Conservation (phyloP, 92 coral and sea anemone species). For the Epizoanthus fatuus region DNA sequence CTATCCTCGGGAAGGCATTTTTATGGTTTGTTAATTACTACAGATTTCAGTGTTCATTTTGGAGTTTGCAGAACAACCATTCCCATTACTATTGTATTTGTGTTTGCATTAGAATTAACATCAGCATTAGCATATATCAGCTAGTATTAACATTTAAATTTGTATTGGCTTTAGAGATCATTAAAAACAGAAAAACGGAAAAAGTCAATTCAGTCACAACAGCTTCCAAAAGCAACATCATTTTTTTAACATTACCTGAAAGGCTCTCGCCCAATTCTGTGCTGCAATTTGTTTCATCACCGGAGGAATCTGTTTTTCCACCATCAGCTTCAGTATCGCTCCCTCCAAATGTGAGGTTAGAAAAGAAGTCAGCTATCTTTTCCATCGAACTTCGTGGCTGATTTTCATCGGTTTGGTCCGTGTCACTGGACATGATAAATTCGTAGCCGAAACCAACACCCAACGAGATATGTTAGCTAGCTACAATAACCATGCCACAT, state of each 20-base stretch:
- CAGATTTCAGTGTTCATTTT: no score
- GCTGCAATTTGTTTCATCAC: background rate
- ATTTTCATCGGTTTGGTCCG: conserved; percentile 15
- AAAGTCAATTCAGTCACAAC: background rate
- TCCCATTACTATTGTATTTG: no score
- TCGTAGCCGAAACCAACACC: background rate
- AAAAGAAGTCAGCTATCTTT: conserved; percentile 37
- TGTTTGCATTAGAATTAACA: no score
- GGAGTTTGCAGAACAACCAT: no score
- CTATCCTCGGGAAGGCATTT: no score
- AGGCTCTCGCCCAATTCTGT: background rate
- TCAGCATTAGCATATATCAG: no score
- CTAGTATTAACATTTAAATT: no score
- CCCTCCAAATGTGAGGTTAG: conserved; percentile 37
- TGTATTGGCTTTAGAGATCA: no score
- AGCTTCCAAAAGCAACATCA: background rate
- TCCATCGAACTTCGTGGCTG: conserved; percentile 28
- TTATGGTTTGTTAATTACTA: no score
- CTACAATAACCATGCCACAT: background rate
- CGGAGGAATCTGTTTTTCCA: background rate
- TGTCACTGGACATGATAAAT: conserved; percentile 15
- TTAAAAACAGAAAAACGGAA: background rate
- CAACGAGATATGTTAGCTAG: background rate
- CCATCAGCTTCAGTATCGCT: conserved; percentile 15
- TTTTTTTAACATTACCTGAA: background rate